phyloP scores from a whole-genome alignment of 2,113 vertebrate species.

The Menura novaehollandiae region DNA sequence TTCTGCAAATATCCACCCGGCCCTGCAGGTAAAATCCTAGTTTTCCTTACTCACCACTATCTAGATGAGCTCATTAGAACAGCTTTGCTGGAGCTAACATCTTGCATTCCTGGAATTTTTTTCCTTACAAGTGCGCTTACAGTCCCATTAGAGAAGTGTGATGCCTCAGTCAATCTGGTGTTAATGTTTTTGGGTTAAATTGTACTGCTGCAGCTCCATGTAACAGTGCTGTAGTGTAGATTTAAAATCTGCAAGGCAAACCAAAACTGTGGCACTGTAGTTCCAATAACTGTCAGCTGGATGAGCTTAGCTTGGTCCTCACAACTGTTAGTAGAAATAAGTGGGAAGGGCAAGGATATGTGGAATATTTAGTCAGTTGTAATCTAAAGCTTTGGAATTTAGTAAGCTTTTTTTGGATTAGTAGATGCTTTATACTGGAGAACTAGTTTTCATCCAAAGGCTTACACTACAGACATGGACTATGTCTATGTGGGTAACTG shows the following conservation, averaged over 20 bases:
- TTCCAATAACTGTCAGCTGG: not conserved
- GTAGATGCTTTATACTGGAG: not conserved
- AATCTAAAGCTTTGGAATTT: not conserved
- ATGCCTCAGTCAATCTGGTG: not conserved
- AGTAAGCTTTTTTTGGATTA: not conserved
- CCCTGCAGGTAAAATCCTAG: not conserved
- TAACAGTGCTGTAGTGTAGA: not conserved
- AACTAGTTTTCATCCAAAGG: not conserved
- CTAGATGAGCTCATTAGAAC: not conserved
- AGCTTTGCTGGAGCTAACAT: not conserved
- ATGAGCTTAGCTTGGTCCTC: not conserved
- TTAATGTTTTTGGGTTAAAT: not conserved
- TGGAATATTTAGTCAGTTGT: not conserved
- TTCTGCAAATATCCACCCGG: not conserved
- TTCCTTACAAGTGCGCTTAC: not conserved
- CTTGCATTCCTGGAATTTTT: not conserved
- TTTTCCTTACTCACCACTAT: not conserved
- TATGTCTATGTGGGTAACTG: not conserved
- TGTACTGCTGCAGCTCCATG: not conserved
- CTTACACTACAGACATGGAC: not conserved
- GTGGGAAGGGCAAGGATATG: not conserved
- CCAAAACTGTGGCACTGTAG: not conserved
- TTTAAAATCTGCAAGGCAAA: not conserved
- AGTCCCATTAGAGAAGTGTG: not conserved
- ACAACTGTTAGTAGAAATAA: not conserved